phyloP scores from a whole-genome alignment of 2,113 vertebrate species.

The Syrmaticus mikado region DNA sequence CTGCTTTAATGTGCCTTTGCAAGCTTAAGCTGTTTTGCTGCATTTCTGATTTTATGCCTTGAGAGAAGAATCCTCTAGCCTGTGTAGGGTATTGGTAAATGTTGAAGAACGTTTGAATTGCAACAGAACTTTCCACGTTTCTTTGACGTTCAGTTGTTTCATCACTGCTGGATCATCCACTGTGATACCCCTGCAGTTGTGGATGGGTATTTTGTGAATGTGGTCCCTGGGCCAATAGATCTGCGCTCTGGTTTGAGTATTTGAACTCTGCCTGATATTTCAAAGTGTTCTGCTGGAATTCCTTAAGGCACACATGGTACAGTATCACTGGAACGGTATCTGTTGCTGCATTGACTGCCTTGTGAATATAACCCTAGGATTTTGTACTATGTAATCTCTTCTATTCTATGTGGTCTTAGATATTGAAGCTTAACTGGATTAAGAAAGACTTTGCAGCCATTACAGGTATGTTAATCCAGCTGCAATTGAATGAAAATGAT shows the following conservation, averaged over 20 bases:
- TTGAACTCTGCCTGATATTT: neutral
- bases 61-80: neutral
- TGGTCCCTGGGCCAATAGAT: fast-evolving
- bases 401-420: neutral
- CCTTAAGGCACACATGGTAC: fast-evolving
- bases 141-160: neutral
- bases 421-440: neutral
- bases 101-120: neutral
- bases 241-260: neutral
- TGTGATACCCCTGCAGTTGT: neutral
- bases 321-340: neutral
- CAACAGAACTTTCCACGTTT: neutral
- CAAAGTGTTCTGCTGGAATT: neutral
- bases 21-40: slow-evolving; percentile 31
- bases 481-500: neutral
- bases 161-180: neutral
- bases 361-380: neutral
- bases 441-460: neutral
- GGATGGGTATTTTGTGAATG: neutral
- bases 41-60: slow-evolving; percentile 1
- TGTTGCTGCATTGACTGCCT: neutral
- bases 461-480: neutral
- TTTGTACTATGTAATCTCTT: neutral
- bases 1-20: slow-evolving; percentile 39
- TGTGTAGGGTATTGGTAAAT: neutral